Percentiles rank a stretch among this genome's conserved stretches.
Conservation (phyloP, 2,113 vertebrate genomes). For the Melanotaenia duboulayi region DNA sequence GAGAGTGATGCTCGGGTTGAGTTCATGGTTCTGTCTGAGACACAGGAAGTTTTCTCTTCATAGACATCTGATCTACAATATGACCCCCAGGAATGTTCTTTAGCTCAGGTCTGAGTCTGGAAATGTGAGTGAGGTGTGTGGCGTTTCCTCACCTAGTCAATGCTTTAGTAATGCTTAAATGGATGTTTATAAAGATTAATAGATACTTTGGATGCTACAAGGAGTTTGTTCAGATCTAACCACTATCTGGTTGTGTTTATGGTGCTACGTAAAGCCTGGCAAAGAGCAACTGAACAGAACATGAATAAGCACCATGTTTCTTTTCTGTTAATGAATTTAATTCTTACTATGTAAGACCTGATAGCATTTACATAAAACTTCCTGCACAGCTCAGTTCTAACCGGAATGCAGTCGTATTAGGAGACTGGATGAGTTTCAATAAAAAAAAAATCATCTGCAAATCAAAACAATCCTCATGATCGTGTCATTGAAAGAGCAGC, state of each 20-base stretch:
- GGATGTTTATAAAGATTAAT: constrained; percentile 36
- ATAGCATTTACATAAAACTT: no score
- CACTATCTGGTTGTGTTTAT: no score
- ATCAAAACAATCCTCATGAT: no score
- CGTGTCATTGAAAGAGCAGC: no score
- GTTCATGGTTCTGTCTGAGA: constrained; percentile 27
- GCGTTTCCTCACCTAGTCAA: constrained; percentile 59
- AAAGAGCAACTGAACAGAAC: no score
- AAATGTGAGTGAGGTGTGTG: constrained; percentile 27
- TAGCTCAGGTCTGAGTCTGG: not conserved
- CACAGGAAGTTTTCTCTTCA: not conserved
- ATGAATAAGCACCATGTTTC: no score
- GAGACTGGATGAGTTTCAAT: no score
- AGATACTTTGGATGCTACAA: constrained; percentile 2
- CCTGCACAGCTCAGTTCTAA: not conserved
- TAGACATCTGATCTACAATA: constrained; percentile 15
- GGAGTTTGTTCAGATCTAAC: not conserved
- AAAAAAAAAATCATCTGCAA: no score
- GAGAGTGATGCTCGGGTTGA: constrained; percentile 12
- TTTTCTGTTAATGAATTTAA: no score
- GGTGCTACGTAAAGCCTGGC: no score
- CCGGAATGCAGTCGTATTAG: no score
- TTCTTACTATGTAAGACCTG: no score
- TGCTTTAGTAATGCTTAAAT: constrained; percentile 36
- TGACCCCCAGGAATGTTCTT: constrained; percentile 36